phyloP scores from a whole-genome alignment of 2,888 invertebrate genomes.

The Hybos culiciformis region DNA sequence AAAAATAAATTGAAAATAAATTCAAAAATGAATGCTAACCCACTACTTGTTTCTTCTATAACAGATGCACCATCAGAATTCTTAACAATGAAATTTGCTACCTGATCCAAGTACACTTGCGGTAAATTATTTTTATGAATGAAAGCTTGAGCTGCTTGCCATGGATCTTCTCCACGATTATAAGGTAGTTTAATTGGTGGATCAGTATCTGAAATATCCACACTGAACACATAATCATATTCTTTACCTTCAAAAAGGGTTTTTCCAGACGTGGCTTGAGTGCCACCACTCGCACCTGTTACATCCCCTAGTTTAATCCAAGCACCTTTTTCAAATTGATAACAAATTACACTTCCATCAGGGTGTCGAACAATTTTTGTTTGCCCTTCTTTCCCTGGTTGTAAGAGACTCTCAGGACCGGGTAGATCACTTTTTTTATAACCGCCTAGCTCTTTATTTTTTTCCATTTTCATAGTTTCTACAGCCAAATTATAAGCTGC shows the following conservation, averaged over 20 bases:
- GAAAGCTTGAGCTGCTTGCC: constrained; percentile 80
- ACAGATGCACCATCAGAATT: constrained; percentile 42
- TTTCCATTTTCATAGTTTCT: constrained; percentile 43
- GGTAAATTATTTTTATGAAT: constrained; percentile 73
- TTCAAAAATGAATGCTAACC: too few relatives aligned
- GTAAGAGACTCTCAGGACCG: constrained; percentile 59
- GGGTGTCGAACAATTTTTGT: constrained; percentile 66
- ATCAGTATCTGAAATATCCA: constrained; percentile 86
- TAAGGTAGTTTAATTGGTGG: constrained; percentile 84
- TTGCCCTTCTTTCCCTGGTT: constrained; percentile 72
- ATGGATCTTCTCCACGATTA: constrained; percentile 82
- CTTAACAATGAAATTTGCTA: constrained; percentile 82
- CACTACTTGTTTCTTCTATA: constrained; percentile 13
- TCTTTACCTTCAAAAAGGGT: constrained; percentile 72
- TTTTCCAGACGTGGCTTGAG: constrained; percentile 54
- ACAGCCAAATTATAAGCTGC: constrained; percentile 62
- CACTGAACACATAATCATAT: constrained; percentile 90
- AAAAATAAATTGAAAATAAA: too few relatives aligned
- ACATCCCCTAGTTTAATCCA: constrained; percentile 89
- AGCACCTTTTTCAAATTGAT: constrained; percentile 56
- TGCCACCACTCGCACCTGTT: constrained; percentile 58
- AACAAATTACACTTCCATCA: constrained; percentile 59
- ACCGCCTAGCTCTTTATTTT: constrained; percentile 64
- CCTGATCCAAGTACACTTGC: constrained; percentile 76
- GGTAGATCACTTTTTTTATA: constrained; percentile 76